Evolutionary conservation across 2,113 vertebrate genomes (phyloP), one percentile per base, ranked within the genome.

Genomic region (Pterocles burchelli): DNA sequence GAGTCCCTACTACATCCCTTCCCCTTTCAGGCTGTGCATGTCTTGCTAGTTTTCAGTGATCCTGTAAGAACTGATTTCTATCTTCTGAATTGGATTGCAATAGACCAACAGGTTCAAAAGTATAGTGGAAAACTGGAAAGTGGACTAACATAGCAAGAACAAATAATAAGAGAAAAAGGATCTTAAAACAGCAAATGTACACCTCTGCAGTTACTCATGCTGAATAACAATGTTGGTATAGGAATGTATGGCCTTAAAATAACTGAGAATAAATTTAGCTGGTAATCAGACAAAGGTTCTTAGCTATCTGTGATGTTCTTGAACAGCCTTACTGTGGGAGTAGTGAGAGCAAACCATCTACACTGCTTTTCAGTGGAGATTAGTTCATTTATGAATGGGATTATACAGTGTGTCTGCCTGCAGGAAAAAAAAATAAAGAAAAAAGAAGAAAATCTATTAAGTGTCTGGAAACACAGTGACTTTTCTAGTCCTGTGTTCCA

Each of bases 311-410:
- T 85, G 61, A 48, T 93, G 54, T 93, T 87, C 76, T 81, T 87
- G 76, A 95, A 58, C 87, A 96, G 89, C 66, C 87, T 92, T 91
- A 28, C 66, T 79, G 94, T 91, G 94, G 95, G 93, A 93, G 89
- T 96, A 89, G 80, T 82, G 73, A 91, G 80, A 95, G 62, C 52
- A 87, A 95, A 72, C 36, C n/a, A 88, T 84, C 76, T 86, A 80
- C 65, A 17, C 48, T 2, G 6, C 46, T 72, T 85, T 86, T 78
- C 17, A 72, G 31, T 89, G 84, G 14, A 49, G 62, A 49, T 92
- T 58, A 61, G 54, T 94, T 87, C 11, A 17, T 94, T 96, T 76
- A 89, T 97, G 93, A 97, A 96, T 95, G 95, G 49, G n/a, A 58
- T 86, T 84, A 55, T 78, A 59, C 29, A 65, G 8, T 63, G 26